Evolutionary conservation across 1,140 invertebrate genomes (phyloP).

Genomic region (Colletes gigas): DNA sequence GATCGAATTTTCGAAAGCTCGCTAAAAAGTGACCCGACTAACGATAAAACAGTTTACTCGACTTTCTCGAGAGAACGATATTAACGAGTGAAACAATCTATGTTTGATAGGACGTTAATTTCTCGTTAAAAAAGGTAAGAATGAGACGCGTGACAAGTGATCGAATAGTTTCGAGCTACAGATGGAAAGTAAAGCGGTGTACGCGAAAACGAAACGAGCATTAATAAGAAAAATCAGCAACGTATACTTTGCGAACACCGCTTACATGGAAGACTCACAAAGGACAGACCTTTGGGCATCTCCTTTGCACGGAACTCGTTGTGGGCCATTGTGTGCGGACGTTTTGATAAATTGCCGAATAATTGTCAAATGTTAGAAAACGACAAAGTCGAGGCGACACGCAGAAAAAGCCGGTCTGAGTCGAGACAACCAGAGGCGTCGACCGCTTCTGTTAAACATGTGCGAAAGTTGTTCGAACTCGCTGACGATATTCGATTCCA

Average conservation of each 20-base stretch:
- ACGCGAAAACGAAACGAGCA: not conserved
- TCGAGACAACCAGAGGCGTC: slow-evolving; percentile 11
- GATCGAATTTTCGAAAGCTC: too few relatives aligned
- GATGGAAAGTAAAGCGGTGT: not conserved
- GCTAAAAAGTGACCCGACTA: too few relatives aligned
- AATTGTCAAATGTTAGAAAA: slow-evolving; percentile 80
- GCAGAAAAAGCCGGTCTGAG: slow-evolving; percentile 22
- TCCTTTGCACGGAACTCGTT: slow-evolving; percentile 64
- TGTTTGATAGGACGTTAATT: too few relatives aligned
- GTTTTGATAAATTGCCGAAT: slow-evolving; percentile 82
- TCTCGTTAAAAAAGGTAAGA: too few relatives aligned
- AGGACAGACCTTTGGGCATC: slow-evolving; percentile 64
- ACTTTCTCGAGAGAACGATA: too few relatives aligned
- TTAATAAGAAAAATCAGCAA: not conserved
- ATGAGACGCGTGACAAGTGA: too few relatives aligned
- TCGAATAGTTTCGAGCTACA: too few relatives aligned
- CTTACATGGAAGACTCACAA: slow-evolving; percentile 64
- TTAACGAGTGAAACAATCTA: too few relatives aligned
- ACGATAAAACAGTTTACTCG: too few relatives aligned
- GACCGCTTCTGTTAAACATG: slow-evolving; percentile 28
- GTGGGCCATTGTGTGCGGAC: slow-evolving; percentile 77
- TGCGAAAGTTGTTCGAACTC: slow-evolving; percentile 6
- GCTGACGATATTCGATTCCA: too few relatives aligned
- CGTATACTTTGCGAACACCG: slow-evolving; percentile 68
- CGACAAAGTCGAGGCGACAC: slow-evolving; percentile 44